These are phyloP conservation scores for Cenopis cana DNA, from an alignment of 2,888 invertebrate species.

Conservation along the genomic window DNA sequence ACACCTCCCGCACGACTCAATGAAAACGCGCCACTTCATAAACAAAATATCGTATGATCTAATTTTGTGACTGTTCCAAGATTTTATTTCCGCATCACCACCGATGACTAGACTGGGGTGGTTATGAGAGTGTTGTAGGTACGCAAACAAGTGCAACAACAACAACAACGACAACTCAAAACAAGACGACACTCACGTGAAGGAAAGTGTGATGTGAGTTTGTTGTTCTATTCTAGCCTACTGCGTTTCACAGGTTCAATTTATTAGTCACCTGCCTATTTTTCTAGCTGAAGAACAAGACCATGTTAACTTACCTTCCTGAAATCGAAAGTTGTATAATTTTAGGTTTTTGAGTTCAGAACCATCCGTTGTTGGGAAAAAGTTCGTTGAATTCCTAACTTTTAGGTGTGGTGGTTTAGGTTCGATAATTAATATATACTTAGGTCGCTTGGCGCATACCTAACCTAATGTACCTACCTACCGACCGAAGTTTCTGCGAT, in stretches of 20 bases:
- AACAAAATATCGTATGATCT: slow-evolving; percentile 74
- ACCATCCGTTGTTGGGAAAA: too few relatives aligned
- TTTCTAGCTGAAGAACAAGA: too few relatives aligned
- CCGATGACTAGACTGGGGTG: slow-evolving; percentile 20
- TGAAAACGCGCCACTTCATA: slow-evolving; percentile 59
- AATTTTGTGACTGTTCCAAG: slow-evolving; percentile 63
- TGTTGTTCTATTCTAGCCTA: slow-evolving; percentile 4
- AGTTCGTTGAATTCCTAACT: too few relatives aligned
- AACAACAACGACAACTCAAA: slow-evolving; percentile 38
- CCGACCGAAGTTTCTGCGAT: too few relatives aligned
- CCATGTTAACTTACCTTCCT: too few relatives aligned
- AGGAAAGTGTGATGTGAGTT: not conserved
- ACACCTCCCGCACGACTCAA: slow-evolving; percentile 65
- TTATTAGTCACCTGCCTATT: too few relatives aligned
- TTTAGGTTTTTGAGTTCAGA: too few relatives aligned
- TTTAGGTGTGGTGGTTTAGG: too few relatives aligned
- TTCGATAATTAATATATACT: too few relatives aligned
- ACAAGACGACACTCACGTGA: slow-evolving; percentile 28
- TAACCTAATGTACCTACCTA: too few relatives aligned
- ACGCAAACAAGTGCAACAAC: not conserved
- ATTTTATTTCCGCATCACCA: slow-evolving; percentile 42
- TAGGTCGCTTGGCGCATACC: too few relatives aligned
- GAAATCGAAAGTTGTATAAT: too few relatives aligned
- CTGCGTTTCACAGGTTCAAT: slow-evolving; percentile 14
- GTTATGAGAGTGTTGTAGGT: slow-evolving; percentile 1